Evolutionary conservation across 2,888 invertebrate species (phyloP), one percentile per base, ranked within the genome.

Genomic region (Fabriciana adippe): DNA sequence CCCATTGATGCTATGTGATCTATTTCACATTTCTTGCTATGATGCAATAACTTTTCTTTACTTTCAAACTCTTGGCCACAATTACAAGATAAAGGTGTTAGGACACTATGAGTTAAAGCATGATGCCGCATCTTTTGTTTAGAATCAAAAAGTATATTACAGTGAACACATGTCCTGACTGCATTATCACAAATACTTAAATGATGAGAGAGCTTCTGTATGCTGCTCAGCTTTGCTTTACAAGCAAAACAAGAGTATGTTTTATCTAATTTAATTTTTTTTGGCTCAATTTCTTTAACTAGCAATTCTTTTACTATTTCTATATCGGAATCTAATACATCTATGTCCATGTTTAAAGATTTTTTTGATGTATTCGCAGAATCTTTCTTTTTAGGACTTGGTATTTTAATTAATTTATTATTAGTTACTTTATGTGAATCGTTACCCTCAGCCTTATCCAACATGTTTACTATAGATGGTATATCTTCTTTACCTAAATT

Each of bases 401-500:
- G 74, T 16, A 77, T 74, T 79, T 89, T 92, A 1, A 74, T 73
- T 5, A 74, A 55, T 79, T 85, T 87, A 41, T 73, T 74, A n/a
- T 76, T 81, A 53, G 16, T 45, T 0, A 74, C 66, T 54, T 77
- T 78, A 1, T 75, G 66, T 57, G 60, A 50, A 8, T 87, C 86
- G 14, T 82, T 81, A 56, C 86, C 86, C 64, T 80, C 74, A 68
- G 89, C 89, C 73, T 82, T 87, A 63, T 92, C 91, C 16, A 93
- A 74, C 84, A 92, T 87, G 55, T 86, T 90, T 0, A 89, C 90
- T 70, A 92, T 87, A 18, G 88, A 87, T 4, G 92, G 92, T 73
- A 92, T 90, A 70, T 92, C 92, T 78, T 92, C 92, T 68, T 89
- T 92, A 3, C 92, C 90, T 54, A 92, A 80, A 70, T 88, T 91